Base-by-base conservation (phyloP, 2,113 vertebrate species). In the Oncorhynchus tshawytscha region DNA sequence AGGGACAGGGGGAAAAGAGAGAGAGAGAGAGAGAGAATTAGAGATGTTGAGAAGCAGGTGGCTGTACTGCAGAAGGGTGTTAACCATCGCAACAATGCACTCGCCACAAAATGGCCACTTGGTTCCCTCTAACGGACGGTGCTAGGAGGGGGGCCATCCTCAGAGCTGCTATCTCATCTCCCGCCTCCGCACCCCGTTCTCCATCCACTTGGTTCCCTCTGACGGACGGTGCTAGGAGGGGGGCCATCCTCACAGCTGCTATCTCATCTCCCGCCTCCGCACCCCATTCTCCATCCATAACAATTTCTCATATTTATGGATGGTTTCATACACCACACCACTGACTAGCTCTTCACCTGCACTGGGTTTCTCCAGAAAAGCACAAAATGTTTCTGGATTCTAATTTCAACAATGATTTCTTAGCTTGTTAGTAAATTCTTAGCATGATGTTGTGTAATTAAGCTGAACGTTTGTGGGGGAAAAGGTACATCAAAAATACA, bases 11-110 rank as follows among this genome's bases (percentile, higher is more conserved):
- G 60, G 27, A 66, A 16, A n/a, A n/a, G n/a, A 66, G 66, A 71
- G 64, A 29, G 29, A 67, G 66, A 27, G 25, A 27, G 27, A 67
- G 25, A 67, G 66, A 74, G 31, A 78, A 79, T 82, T 84, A 85
- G 83, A 88, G 85, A 87, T 16, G 7, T 57, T 65, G 83, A 70
- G 80, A 78, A 86, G 85, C 82, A 81, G 79, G 81, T 86, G 78
- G 83, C 79, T 87, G 71, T 89, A 83, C 88, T 88, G 89, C 87
- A 85, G 90, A 86, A 87, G 86, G 85, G 89, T 89, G 92, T 96
- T 98, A 98, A 98, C 95, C 92, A 92, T 95, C 94, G 8, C 86
- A 87, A 86, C 87, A 88, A 82, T 85, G 81, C 86, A 90, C 87
- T 90, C 81, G 75, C 89, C 87, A 89, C 91, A 93, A 93, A 93